Conservation (phyloP, 2,113 vertebrate genomes). For the Phocoena phocoena region DNA sequence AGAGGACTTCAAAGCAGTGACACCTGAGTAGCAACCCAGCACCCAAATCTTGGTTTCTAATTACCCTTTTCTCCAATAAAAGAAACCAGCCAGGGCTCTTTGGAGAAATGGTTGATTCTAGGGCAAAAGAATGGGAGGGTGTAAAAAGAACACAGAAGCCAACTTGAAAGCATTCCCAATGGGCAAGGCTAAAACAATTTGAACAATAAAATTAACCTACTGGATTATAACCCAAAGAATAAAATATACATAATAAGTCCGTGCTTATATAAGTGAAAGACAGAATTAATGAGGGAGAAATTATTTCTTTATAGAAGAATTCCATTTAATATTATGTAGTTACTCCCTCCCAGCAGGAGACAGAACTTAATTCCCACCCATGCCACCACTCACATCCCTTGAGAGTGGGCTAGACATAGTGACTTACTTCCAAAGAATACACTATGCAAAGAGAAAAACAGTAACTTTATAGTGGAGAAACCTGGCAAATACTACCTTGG, state of each 20-base stretch:
- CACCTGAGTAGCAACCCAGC: background rate
- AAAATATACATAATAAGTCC: background rate
- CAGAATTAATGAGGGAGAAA: background rate
- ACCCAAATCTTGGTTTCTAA: constrained; percentile 6
- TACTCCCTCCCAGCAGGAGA: background rate
- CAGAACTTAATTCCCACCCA: background rate
- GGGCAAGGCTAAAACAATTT: background rate
- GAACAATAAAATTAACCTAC: background rate
- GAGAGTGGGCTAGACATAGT: background rate
- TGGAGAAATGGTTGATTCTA: constrained; percentile 12
- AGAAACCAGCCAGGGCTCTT: background rate
- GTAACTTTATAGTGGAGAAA: background rate
- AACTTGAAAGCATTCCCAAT: background rate
- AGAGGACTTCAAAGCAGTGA: background rate
- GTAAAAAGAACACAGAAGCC: background rate
- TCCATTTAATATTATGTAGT: background rate
- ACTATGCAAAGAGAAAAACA: background rate
- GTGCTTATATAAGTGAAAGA: background rate
- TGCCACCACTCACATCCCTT: background rate
- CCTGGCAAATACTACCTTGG: background rate
- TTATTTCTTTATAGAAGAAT: background rate
- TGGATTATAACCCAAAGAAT: background rate
- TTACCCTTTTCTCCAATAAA: constrained; percentile 3
- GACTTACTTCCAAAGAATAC: constrained; percentile 5
- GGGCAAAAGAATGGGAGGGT: background rate